These are phyloP conservation scores for Ophion obscuratus DNA, from an alignment of 2,888 invertebrate species.

Conservation along the genomic window DNA sequence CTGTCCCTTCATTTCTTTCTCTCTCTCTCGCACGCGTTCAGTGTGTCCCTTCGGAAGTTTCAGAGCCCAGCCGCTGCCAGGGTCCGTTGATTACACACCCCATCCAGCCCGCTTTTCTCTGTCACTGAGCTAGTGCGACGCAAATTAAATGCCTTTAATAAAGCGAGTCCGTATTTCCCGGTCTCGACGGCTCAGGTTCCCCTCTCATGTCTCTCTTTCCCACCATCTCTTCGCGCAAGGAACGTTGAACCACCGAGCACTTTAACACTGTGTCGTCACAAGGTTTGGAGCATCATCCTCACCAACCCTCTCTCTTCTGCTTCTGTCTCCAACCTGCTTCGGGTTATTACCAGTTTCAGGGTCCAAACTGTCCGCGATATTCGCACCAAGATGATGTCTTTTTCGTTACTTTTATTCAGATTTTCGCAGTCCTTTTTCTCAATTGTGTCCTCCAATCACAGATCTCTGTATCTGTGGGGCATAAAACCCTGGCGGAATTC, in stretches of 20 bases:
- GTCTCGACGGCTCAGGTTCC: constrained; percentile 58
- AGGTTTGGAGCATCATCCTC: constrained; percentile 4
- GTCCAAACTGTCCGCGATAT: constrained; percentile 26
- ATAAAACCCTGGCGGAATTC: neutral
- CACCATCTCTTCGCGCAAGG: constrained; percentile 31
- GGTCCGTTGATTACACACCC: constrained; percentile 70
- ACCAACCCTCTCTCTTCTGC: neutral
- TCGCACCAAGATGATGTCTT: neutral
- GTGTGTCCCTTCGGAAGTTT: constrained; percentile 53
- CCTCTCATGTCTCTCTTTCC: constrained; percentile 35
- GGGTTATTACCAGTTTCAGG: constrained; percentile 31
- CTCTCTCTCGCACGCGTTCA: neutral
- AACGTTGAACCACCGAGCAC: constrained; percentile 33
- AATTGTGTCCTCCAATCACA: neutral
- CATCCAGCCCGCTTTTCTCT: constrained; percentile 61
- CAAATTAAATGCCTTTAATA: constrained; percentile 80
- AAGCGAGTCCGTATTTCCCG: constrained; percentile 75
- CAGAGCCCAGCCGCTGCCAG: constrained; percentile 56
- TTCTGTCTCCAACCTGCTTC: constrained; percentile 15
- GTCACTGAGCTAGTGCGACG: constrained; percentile 70
- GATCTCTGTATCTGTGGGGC: neutral
- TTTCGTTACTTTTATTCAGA: constrained; percentile 1
- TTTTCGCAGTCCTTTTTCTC: neutral
- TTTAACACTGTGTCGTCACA: constrained; percentile 40
- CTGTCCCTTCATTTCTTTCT: constrained; percentile 2